Conservation (phyloP, 2,113 vertebrate species). For the Proteles cristata region DNA sequence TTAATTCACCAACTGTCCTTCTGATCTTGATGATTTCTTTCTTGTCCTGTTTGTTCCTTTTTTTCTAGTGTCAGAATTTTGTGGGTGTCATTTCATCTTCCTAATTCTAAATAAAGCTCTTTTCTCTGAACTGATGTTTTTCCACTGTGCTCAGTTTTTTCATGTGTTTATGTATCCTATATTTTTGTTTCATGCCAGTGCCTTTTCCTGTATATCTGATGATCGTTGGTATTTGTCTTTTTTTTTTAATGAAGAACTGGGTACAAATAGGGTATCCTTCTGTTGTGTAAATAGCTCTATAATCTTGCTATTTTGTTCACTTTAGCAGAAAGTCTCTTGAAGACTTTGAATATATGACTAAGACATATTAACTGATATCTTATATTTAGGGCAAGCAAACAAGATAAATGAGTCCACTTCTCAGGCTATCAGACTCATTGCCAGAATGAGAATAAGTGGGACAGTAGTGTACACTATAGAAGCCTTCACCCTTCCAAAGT, state of each 20-base stretch:
- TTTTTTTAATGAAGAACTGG: neutral
- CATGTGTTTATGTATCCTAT: neutral
- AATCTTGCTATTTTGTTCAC: neutral
- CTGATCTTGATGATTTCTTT: neutral
- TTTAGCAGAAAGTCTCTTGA: neutral
- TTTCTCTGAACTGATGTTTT: neutral
- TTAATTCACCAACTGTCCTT: neutral
- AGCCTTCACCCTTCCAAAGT: constrained; percentile 19
- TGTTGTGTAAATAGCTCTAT: neutral
- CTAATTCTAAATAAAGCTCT: neutral
- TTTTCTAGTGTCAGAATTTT: neutral
- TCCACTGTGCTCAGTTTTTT: neutral
- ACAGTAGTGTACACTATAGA: neutral
- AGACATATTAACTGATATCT: neutral
- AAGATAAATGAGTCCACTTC: neutral
- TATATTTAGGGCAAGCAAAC: neutral
- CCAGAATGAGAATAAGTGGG: constrained; percentile 2
- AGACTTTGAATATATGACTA: neutral
- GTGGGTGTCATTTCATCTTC: neutral
- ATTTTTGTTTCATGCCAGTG: neutral
- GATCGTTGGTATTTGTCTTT: neutral
- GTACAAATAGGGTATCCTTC: neutral
- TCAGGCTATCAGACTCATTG: neutral
- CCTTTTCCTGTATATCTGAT: neutral
- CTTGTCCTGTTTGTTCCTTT: neutral